A percentile compares a stretch with the other conserved stretches of the same genome.
Conservation (phyloP, 92 coral and sea anemone genomes). For the Parazoanthus darwini region DNA sequence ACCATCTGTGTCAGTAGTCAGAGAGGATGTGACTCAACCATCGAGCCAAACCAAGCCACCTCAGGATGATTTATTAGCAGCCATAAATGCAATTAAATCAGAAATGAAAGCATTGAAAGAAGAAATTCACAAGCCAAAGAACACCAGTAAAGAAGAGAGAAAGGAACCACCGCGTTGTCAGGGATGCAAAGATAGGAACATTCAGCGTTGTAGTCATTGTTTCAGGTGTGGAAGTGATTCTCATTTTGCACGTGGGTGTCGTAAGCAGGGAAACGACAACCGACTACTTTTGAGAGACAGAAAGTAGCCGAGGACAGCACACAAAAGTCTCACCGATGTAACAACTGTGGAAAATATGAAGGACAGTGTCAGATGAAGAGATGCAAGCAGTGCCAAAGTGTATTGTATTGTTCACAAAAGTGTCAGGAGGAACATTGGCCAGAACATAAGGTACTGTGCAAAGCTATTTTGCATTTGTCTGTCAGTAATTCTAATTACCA, state of each 20-base stretch:
- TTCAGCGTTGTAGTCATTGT: conserved; percentile 55
- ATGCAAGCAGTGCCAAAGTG: conserved; percentile 65
- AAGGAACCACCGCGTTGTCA: conserved; percentile 47
- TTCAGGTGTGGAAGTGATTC: conserved; percentile 71
- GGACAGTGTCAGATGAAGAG: conserved; percentile 32
- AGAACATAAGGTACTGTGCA: conserved; percentile 57
- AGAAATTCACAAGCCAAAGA: background rate
- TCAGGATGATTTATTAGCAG: conserved; percentile 10
- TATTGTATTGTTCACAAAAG: conserved; percentile 57
- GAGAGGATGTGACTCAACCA: background rate
- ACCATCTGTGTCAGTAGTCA: background rate
- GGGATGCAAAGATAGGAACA: conserved; percentile 38
- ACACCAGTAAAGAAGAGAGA: conserved; percentile 16
- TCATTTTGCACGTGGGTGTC: conserved; percentile 60
- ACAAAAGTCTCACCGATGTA: conserved; percentile 63
- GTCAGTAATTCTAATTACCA: conserved; percentile 27
- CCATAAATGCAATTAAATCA: conserved; percentile 39
- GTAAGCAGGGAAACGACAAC: conserved; percentile 46
- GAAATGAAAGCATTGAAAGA: conserved; percentile 47
- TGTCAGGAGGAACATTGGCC: conserved; percentile 70
- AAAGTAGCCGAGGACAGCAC: conserved; percentile 55
- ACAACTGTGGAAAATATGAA: conserved; percentile 48
- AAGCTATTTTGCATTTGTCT: conserved; percentile 56
- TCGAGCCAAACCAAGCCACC: background rate
- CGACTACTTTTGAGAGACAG: conserved; percentile 55